Evolutionary conservation across 2,113 vertebrate species (phyloP).

Genomic region (Daboia siamensis): DNA sequence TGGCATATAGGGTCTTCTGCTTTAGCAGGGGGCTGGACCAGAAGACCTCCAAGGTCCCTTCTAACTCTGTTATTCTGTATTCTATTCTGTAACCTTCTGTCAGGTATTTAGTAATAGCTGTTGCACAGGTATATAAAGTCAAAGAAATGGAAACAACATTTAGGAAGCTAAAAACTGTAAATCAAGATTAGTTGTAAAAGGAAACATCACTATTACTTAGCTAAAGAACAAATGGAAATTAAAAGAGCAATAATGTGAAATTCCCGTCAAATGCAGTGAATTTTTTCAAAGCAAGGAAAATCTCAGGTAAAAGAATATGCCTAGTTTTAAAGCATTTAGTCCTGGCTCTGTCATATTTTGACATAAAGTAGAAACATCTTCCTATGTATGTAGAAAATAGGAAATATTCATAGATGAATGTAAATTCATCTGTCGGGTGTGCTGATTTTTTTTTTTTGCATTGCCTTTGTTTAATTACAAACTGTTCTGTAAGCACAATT

Average conservation of each 20-base stretch:
- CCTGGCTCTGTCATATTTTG: neutral
- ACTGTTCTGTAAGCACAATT: neutral
- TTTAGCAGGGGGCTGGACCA: too few relatives aligned
- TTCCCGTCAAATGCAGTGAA: neutral
- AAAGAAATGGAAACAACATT: neutral
- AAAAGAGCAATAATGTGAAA: too few relatives aligned
- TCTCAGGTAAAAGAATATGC: neutral
- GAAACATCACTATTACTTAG: neutral
- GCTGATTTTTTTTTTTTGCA: neutral
- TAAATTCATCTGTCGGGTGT: neutral
- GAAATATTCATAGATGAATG: neutral
- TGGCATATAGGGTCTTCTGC: too few relatives aligned
- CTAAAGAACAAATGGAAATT: neutral
- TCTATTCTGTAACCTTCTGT: neutral
- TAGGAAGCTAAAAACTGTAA: neutral
- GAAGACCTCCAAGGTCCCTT: too few relatives aligned
- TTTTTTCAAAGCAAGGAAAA: neutral
- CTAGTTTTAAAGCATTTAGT: neutral
- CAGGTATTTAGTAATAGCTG: neutral
- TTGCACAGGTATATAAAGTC: neutral
- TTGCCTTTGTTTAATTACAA: neutral
- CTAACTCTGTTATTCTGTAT: too few relatives aligned
- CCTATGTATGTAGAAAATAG: neutral
- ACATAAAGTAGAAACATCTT: neutral
- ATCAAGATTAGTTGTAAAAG: too few relatives aligned